Evolutionary conservation across 2,113 vertebrate genomes (phyloP).

Genomic region (Indicator indicator): DNA sequence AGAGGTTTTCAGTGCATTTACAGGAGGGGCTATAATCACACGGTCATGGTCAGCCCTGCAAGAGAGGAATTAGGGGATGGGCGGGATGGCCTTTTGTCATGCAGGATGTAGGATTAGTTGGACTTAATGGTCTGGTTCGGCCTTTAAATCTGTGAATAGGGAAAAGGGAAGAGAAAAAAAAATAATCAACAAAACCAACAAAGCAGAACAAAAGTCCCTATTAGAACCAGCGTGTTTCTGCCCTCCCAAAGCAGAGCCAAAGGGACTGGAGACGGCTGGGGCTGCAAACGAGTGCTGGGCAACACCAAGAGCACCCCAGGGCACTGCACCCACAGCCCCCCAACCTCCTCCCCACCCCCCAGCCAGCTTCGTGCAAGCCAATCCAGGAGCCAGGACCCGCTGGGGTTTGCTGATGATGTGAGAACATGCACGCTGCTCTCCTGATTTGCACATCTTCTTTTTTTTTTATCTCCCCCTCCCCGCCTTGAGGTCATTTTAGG

Average conservation of each 20-base stretch:
- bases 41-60: neutral
- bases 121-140: conserved; percentile 18
- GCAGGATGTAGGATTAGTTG: conserved; percentile 37
- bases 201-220: neutral
- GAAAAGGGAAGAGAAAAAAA: neutral
- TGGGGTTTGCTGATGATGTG: neutral
- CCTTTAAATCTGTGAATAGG: conserved; percentile 16
- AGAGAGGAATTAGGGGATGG: conserved; percentile 13
- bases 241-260: neutral
- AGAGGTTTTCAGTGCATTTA: neutral
- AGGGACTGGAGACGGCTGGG: neutral
- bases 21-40: neutral
- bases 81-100: conserved; percentile 9
- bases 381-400: neutral
- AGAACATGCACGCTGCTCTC: neutral
- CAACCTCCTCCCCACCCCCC: neutral
- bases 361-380: neutral
- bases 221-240: neutral
- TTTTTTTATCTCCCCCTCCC: too few relatives aligned
- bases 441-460: neutral
- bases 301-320: neutral
- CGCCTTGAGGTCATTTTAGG: neutral
- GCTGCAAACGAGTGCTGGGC: neutral
- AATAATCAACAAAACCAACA: neutral
- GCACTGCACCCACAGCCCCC: neutral